Conservation (phyloP, 1,140 invertebrate genomes). For the Ceratina australensis region DNA sequence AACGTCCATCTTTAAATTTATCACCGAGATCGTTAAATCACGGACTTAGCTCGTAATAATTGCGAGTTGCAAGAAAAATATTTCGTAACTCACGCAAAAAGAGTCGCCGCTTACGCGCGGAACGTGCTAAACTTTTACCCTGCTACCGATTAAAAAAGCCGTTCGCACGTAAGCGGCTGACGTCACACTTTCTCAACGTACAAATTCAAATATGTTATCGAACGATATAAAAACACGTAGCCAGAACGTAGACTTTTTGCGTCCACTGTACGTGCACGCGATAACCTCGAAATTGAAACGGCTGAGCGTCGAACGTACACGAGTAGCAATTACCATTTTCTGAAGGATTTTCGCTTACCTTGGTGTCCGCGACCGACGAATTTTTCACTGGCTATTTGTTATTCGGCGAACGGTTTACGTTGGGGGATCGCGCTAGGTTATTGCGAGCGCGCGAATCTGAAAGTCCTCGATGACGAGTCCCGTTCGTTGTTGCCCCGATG, state of each 20-base stretch:
- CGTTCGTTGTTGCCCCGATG: constrained; percentile 47
- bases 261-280: not conserved
- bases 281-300: constrained; percentile 14
- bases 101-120: no score
- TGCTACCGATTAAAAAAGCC: not conserved
- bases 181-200: no score
- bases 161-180: no score
- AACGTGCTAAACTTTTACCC: not conserved
- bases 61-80: not conserved
- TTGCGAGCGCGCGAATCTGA: not conserved
- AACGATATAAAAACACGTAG: no score
- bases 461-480: constrained; percentile 37
- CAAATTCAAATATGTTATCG: no score
- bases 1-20: not conserved
- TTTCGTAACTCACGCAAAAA: not conserved
- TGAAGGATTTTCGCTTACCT: constrained; percentile 40
- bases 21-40: not conserved
- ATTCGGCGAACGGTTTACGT: constrained; percentile 26
- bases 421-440: not conserved
- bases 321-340: constrained; percentile 26
- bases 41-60: not conserved
- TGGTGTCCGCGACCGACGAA: not conserved
- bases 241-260: no score
- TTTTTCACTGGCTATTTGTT: constrained; percentile 19
- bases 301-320: not conserved